Evolutionary conservation across 2,113 vertebrate species (phyloP), one percentile per base, ranked within the genome.

Genomic region (Apteryx mantelli): DNA sequence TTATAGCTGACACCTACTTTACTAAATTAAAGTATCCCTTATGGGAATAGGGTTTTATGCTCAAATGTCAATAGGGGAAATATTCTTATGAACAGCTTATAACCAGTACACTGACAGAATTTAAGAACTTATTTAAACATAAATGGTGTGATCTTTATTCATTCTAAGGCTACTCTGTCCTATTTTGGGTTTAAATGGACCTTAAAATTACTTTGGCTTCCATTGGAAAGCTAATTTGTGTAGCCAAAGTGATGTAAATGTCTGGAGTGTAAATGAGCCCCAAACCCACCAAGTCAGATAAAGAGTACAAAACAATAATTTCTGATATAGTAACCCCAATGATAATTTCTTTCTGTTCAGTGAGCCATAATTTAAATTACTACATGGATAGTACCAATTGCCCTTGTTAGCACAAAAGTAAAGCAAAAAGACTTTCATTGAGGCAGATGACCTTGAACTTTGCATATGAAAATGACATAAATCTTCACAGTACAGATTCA

Each of bases 201-300:
- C 89, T 95, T 94, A 95, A 94, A 93, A 91, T 95, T 91, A 92
- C 78, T 75, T 86, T 56, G 88, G 46, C 69, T 88, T 89, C 82
- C 58, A 50, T 64, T 10, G 66, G 87, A 80, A 95, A 95, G 53
- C 55, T 82, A 86, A 87, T 89, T 63, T 89, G 55, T 80, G 68
- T 60, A 82, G 78, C 55, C 55, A 65, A 92, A 94, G 64, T 86
- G 79, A 89, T 58, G 79, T 40, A 93, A 95, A 87, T 60, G 7
- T 65, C 92, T 86, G 44, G 10, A 89, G 66, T 53, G 61, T 30
- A 95, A 94, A 74, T 36, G 20, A 95, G 38, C 5, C 32, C n/a
- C 52, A 86, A 81, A 83, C 74, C 16, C 65, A n/a, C 1, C 17
- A 8, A 82, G 24, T 78, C 75, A 63, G 44, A 89, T 30, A 46